Base-by-base conservation (phyloP, 2,888 invertebrate genomes). In the Rhodophaea formosa region DNA sequence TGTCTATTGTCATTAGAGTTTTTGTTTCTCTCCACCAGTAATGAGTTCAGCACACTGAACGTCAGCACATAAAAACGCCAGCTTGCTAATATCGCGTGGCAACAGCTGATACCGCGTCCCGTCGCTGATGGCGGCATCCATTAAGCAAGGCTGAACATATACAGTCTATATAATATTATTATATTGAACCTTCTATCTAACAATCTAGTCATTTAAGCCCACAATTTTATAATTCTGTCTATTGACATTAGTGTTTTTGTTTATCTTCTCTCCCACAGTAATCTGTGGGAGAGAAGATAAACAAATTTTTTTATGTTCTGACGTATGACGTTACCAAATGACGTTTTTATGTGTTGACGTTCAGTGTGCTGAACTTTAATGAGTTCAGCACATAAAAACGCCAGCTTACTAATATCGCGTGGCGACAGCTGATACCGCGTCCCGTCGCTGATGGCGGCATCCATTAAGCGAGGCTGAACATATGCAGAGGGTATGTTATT, bases 351-450 rank as follows among this genome's bases (percentile, higher is more conserved):
- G n/a, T n/a, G n/a, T n/a, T 44, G 14, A 44, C n/a, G 44, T 15
- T 14, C 15, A 44, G 8, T 15, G 15, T 0, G 15, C 14, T 44
- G 15, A 44, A 46, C 45, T 8, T n/a, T n/a, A n/a, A n/a, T n/a
- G n/a, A n/a, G n/a, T n/a, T 30, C 7, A 29, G 29, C 47, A 8
- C 8, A 49, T 49, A 49, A 49, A 49, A 49, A 46, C 47, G 47
- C 14, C 47, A 49, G 30, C 47, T 30, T 14, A 14, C 30, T 49
- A 49, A 49, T 46, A 46, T 49, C 30, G 1, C 14, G 47, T 30
- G 47, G 30, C 46, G 46, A n/a, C 47, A 49, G 47, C 47, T 49
- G 47, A 30, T 30, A 3, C 23, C 23, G 23, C 23, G 5, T 23
- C 23, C 23, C 23, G 23, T 23, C 23, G 1, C 47, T 49, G 47